Percentiles rank a stretch among this genome's conserved stretches.
phyloP scores from a whole-genome alignment of 2,797 vertebrate genomes.

The Myoxocephalus aenaeus region DNA sequence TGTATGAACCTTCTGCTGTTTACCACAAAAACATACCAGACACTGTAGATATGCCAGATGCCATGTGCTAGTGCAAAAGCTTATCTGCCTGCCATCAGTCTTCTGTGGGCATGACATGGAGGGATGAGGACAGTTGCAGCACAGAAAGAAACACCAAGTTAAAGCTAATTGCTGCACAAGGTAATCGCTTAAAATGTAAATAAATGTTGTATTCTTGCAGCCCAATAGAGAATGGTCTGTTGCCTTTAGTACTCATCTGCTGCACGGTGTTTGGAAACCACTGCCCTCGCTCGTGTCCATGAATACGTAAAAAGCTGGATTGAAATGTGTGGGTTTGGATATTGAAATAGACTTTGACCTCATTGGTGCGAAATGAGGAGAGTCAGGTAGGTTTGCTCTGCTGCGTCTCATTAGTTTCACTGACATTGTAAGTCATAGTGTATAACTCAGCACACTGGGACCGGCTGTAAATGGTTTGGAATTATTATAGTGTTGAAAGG shows the following conservation, averaged over 20 bases:
- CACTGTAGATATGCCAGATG: neutral
- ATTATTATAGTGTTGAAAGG: constrained; percentile 3
- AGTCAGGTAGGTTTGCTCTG: neutral
- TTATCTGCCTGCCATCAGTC: neutral
- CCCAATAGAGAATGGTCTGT: neutral
- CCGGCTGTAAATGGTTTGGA: constrained; percentile 8
- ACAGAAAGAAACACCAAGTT: neutral
- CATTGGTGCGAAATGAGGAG: constrained; percentile 25
- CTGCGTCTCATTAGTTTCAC: constrained; percentile 32
- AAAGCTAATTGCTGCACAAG: constrained; percentile 4
- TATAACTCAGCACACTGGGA: neutral
- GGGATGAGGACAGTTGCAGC: neutral
- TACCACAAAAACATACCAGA: neutral
- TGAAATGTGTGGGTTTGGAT: too few species aligned
- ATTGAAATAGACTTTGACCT: constrained; percentile 16
- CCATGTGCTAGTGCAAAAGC: neutral
- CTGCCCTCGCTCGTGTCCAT: neutral
- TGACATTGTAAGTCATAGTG: neutral
- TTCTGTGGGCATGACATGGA: neutral
- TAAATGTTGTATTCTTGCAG: neutral
- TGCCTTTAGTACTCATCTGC: neutral
- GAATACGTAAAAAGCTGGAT: neutral
- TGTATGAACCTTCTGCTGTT: neutral
- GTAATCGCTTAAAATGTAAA: neutral
- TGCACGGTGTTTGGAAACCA: neutral